Conservation (phyloP, 2,113 vertebrate genomes). For the Glaucidium brasilianum region DNA sequence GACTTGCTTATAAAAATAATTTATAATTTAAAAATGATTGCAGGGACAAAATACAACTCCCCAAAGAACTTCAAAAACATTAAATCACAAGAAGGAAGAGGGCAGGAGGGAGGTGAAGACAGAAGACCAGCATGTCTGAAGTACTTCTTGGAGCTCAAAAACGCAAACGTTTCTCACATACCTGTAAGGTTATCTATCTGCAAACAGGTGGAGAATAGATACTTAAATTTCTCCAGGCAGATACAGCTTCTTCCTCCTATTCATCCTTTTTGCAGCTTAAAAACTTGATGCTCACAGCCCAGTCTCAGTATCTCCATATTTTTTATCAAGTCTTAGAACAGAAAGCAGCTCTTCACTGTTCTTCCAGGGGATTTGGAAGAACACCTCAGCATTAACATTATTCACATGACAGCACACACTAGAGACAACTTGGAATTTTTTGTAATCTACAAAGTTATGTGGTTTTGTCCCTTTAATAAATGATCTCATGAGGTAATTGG, state of each 20-base stretch:
- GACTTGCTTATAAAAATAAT: not conserved
- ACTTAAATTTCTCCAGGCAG: not conserved
- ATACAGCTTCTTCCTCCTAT: not conserved
- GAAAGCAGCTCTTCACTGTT: not conserved
- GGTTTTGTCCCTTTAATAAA: not conserved
- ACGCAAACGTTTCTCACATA: not conserved
- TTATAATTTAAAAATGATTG: constrained; percentile 2
- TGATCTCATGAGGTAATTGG: not conserved
- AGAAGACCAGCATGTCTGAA: not conserved
- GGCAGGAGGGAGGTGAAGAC: not conserved
- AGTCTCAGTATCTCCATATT: not conserved
- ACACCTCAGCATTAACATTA: not conserved
- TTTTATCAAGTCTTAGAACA: not conserved
- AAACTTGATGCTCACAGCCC: not conserved
- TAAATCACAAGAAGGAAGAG: not conserved
- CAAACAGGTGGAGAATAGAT: not conserved
- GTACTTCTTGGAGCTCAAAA: not conserved
- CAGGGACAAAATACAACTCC: constrained; percentile 5
- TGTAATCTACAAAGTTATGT: not conserved
- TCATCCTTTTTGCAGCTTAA: not conserved
- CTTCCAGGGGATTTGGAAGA: not conserved
- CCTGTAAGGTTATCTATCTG: not conserved
- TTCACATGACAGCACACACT: not conserved
- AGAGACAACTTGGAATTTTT: not conserved
- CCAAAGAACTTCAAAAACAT: not conserved